A percentile compares a stretch with the other conserved stretches of the same genome.
Conservation (phyloP, 1,140 invertebrate species). For the Cataglyphis hispanica region DNA sequence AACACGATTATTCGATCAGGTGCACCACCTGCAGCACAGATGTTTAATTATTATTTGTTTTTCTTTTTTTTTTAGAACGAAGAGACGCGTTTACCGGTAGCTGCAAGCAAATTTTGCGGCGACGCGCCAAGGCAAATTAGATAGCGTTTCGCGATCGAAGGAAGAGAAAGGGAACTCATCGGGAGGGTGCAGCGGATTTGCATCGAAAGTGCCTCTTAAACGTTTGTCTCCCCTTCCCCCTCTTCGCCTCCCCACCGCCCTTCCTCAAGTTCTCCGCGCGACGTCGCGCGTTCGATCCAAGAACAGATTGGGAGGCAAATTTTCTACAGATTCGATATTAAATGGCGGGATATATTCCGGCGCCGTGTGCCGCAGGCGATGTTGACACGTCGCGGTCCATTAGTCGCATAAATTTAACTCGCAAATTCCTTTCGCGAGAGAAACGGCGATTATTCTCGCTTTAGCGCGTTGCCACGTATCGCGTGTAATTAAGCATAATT, state of each 20-base stretch:
- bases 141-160: slow-evolving; percentile 66
- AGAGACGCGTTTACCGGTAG: not conserved
- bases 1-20: not conserved
- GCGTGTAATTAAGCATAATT: slow-evolving; percentile 57
- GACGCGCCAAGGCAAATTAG: slow-evolving; percentile 77
- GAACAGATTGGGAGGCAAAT: slow-evolving; percentile 81
- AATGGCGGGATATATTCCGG: slow-evolving; percentile 72
- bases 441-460: slow-evolving; percentile 44
- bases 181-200: slow-evolving; percentile 83
- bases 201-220: slow-evolving; percentile 86
- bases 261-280: not conserved
- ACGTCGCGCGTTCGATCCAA: slow-evolving; percentile 46
- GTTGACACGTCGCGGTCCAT: slow-evolving; percentile 36
- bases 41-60: not conserved
- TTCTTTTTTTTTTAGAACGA: too few relatives aligned
- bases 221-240: slow-evolving; percentile 67
- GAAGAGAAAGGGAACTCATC: slow-evolving; percentile 60
- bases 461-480: slow-evolving; percentile 31
- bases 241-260: not conserved
- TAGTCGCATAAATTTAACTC: slow-evolving; percentile 48
- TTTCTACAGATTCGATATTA: slow-evolving; percentile 80
- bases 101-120: slow-evolving; percentile 68
- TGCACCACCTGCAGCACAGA: not conserved
- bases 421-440: slow-evolving; percentile 33
- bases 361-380: slow-evolving; percentile 32